These are phyloP conservation scores for Phenacoccus solenopsis DNA, from an alignment of 1,140 invertebrate species.

Conservation along the genomic window DNA sequence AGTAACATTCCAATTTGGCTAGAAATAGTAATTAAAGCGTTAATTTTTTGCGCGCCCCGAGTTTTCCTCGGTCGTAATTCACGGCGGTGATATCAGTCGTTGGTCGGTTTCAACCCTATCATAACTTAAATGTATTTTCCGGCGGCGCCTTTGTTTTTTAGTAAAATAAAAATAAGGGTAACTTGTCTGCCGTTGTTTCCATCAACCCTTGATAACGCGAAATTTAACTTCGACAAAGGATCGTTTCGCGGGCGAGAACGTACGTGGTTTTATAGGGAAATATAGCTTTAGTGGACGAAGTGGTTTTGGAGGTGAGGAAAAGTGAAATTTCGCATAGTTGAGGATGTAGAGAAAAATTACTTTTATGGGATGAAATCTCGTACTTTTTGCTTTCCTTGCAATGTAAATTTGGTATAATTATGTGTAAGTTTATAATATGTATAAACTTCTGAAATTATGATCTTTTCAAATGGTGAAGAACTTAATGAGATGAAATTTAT, in stretches of 20 bases:
- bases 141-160: constrained; percentile 5
- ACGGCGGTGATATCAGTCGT: background rate
- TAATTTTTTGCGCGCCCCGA: constrained; percentile 10
- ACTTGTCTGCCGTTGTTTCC: constrained; percentile 5
- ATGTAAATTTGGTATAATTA: too few relatives aligned
- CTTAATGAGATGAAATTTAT: too few relatives aligned
- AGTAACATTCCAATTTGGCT: constrained; percentile 7
- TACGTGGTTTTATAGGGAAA: too few relatives aligned
- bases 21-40: constrained; percentile 14
- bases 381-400: too few relatives aligned
- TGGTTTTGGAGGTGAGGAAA: too few relatives aligned
- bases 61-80: constrained; percentile 5
- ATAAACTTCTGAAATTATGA: too few relatives aligned
- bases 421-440: too few relatives aligned
- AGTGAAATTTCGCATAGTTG: too few relatives aligned
- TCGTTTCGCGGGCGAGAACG: background rate
- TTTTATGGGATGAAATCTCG: too few relatives aligned
- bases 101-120: background rate
- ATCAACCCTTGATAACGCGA: background rate
- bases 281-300: too few relatives aligned
- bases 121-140: constrained; percentile 11
- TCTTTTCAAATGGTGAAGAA: too few relatives aligned
- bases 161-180: constrained; percentile 7
- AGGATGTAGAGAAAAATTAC: too few relatives aligned
- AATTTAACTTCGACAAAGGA: constrained; percentile 8